These are phyloP conservation scores for Homarus americanus DNA, from an alignment of 1,140 invertebrate genomes.

Conservation along the genomic window DNA sequence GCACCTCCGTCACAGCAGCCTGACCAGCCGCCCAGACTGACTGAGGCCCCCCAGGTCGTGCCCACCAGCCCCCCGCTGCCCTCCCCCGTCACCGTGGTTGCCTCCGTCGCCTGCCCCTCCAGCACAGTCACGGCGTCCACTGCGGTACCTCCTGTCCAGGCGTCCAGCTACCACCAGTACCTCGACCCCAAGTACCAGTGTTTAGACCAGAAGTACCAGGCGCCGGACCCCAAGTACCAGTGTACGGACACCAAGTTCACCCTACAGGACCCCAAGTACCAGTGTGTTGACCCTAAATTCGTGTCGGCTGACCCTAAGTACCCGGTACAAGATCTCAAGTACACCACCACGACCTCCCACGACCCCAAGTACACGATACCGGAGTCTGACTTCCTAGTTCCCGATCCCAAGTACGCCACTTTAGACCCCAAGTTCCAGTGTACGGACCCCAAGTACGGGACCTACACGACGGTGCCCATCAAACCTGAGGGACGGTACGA, in stretches of 20 bases:
- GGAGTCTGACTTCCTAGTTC: conserved; percentile 48
- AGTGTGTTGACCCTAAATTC: conserved; percentile 12
- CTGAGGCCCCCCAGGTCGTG: conserved; percentile 37
- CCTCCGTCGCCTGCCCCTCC: background rate
- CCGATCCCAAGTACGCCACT: conserved; percentile 46
- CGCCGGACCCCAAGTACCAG: background rate
- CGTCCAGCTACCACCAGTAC: conserved; percentile 31
- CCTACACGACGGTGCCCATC: conserved; percentile 24
- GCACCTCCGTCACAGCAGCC: background rate
- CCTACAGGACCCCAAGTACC: background rate
- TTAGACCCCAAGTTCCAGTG: conserved; percentile 50
- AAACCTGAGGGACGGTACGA: conserved; percentile 58
- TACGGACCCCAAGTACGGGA: conserved; percentile 48
- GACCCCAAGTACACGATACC: conserved; percentile 34
- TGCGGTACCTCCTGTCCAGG: conserved; percentile 4
- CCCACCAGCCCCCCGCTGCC: conserved; percentile 34
- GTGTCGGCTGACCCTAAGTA: conserved; percentile 8
- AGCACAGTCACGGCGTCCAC: background rate
- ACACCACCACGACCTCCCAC: background rate
- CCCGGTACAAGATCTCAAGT: background rate
- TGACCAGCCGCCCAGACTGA: conserved; percentile 23
- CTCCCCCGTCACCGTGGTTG: conserved; percentile 28
- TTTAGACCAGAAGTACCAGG: conserved; percentile 38
- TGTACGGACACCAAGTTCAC: background rate
- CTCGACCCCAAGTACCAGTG: conserved; percentile 50